These are phyloP conservation scores for Sebastes trivittatus DNA, from an alignment of 2,797 vertebrate genomes.

Conservation along the genomic window DNA sequence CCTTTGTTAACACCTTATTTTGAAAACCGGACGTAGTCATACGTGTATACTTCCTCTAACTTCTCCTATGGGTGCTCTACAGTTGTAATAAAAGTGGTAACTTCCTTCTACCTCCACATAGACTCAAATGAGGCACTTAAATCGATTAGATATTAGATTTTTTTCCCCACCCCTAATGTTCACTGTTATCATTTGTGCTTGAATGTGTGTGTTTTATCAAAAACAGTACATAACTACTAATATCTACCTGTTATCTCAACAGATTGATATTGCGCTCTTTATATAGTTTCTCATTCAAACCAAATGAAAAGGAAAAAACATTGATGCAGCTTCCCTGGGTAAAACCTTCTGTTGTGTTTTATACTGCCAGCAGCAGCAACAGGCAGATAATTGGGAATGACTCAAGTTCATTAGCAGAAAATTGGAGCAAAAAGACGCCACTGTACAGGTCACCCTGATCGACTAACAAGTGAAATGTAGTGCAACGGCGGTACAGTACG, in stretches of 20 bases:
- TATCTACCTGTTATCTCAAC: background rate
- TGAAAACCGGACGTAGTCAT: too few relatives aligned
- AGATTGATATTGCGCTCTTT: background rate
- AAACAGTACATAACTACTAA: background rate
- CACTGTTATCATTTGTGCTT: background rate
- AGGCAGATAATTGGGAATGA: constrained; percentile 2
- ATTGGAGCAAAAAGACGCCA: background rate
- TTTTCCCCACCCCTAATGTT: background rate
- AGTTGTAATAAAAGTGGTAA: too few relatives aligned
- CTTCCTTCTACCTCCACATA: too few relatives aligned
- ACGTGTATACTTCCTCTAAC: too few relatives aligned
- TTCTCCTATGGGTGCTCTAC: too few relatives aligned
- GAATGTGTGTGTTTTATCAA: background rate
- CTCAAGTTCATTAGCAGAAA: background rate
- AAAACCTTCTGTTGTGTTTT: background rate
- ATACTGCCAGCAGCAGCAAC: background rate
- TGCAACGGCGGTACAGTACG: background rate
- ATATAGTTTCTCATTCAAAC: constrained; percentile 8
- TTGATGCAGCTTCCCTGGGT: background rate
- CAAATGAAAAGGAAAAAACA: background rate
- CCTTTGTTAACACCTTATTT: too few relatives aligned
- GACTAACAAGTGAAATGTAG: background rate
- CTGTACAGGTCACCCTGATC: background rate
- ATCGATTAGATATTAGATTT: too few relatives aligned
- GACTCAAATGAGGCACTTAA: too few relatives aligned